Percentiles rank a stretch among this genome's conserved stretches.
Conservation (phyloP, 2,888 invertebrate genomes). For the Thymelicus acteon region DNA sequence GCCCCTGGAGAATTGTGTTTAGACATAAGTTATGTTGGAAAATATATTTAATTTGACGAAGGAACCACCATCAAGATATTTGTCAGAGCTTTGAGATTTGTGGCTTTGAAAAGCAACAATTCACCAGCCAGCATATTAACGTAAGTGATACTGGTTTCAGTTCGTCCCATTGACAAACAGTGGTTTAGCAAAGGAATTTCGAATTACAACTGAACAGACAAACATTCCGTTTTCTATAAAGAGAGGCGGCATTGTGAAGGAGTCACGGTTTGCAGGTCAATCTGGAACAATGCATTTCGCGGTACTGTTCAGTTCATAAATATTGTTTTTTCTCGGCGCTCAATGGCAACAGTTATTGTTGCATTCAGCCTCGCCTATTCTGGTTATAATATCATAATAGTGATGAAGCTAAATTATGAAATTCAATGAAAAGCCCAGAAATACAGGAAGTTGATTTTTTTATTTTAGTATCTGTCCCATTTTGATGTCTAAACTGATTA, state of each 20-base stretch:
- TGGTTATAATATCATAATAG: neutral
- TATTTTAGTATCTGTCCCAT: neutral
- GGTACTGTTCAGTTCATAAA: conserved; percentile 23
- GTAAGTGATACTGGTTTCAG: too few relatives aligned
- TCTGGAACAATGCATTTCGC: conserved; percentile 32
- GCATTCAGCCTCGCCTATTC: conserved; percentile 21
- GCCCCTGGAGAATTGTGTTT: too few relatives aligned
- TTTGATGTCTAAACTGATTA: neutral
- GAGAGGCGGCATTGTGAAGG: conserved; percentile 6
- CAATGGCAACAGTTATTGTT: conserved; percentile 26
- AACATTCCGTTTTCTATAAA: neutral
- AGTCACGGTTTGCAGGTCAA: conserved; percentile 31
- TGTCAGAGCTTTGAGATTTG: too few relatives aligned
- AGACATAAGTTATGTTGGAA: too few relatives aligned
- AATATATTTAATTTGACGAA: too few relatives aligned
- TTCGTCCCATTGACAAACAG: too few relatives aligned
- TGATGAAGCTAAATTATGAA: neutral
- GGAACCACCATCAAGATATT: too few relatives aligned
- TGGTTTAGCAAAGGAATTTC: neutral
- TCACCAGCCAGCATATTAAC: too few relatives aligned
- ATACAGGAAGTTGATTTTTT: neutral
- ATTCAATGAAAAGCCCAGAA: neutral
- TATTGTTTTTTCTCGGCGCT: conserved; percentile 17
- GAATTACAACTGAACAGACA: neutral
- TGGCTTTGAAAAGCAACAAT: too few relatives aligned